These are phyloP conservation scores for Chitala chitala DNA, from an alignment of 2,113 vertebrate species.

Conservation along the genomic window DNA sequence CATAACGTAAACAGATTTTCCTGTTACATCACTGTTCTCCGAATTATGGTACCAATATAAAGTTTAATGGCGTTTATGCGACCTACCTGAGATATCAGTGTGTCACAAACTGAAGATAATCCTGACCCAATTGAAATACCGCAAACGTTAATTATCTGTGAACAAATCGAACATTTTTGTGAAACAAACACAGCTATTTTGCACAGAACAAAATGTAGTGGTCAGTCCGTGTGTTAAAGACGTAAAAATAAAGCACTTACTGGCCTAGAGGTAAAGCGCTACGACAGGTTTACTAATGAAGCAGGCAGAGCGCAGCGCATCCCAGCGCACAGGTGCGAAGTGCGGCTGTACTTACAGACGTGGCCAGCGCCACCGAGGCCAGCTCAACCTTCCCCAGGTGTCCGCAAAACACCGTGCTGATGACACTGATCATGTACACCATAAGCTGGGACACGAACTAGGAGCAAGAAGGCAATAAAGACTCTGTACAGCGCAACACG, in stretches of 20 bases:
- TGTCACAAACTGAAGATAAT: constrained; percentile 81
- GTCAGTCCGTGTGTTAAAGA: neutral
- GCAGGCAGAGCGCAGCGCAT: neutral
- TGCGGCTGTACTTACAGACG: constrained; percentile 62
- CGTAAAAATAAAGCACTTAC: too few relatives aligned
- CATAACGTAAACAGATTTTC: too few relatives aligned
- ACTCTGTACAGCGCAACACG: neutral
- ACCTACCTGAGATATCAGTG: constrained; percentile 84
- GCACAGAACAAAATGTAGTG: neutral
- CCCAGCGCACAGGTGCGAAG: neutral
- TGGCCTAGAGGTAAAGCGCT: too few relatives aligned
- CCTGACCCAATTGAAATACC: constrained; percentile 78
- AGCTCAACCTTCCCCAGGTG: constrained; percentile 78
- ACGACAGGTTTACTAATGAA: too few relatives aligned
- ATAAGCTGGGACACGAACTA: constrained; percentile 73
- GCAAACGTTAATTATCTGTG: constrained; percentile 77
- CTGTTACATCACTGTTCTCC: too few relatives aligned
- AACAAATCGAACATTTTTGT: neutral
- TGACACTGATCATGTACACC: constrained; percentile 68
- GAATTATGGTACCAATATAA: too few relatives aligned
- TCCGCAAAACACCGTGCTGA: constrained; percentile 87
- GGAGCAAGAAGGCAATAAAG: neutral
- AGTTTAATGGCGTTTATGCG: neutral
- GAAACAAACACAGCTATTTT: neutral
- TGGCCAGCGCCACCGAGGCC: constrained; percentile 74